Percentiles rank a stretch among this genome's conserved stretches.
These are phyloP conservation scores for Phoenicopterus ruber DNA, from an alignment of 2,113 vertebrate species.

Conservation along the genomic window DNA sequence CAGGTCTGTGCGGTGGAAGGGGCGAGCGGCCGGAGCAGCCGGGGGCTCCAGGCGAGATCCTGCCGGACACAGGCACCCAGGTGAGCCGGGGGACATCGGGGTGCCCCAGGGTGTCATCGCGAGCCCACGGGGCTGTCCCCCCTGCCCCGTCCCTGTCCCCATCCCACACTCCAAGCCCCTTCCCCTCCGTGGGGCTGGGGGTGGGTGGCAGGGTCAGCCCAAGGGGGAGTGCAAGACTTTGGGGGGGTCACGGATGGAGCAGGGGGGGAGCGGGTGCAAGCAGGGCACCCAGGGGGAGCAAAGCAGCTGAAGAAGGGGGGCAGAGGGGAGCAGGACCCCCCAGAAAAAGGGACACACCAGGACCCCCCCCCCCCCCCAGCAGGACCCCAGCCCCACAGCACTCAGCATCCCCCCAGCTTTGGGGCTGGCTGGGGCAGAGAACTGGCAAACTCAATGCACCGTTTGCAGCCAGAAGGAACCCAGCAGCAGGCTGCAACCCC, in stretches of 20 bases:
- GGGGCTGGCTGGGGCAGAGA: not conserved
- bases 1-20: not conserved
- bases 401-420: not conserved
- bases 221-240: no score
- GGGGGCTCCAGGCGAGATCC: not conserved
- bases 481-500: not conserved
- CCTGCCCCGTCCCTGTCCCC: not conserved
- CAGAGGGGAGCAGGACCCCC: not conserved
- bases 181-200: not conserved
- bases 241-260: not conserved
- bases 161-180: not conserved
- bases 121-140: no score
- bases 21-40: not conserved
- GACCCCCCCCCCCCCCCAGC: not conserved
- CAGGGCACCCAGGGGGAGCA: not conserved
- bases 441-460: not conserved
- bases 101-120: accelerated
- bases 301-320: not conserved
- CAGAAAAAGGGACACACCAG: not conserved
- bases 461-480: not conserved
- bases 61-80: not conserved
- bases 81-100: not conserved
- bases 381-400: not conserved
- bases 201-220: not conserved
- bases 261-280: not conserved